Evolutionary conservation across 1,140 invertebrate genomes (phyloP).

Genomic region (Homalodisca vitripennis): DNA sequence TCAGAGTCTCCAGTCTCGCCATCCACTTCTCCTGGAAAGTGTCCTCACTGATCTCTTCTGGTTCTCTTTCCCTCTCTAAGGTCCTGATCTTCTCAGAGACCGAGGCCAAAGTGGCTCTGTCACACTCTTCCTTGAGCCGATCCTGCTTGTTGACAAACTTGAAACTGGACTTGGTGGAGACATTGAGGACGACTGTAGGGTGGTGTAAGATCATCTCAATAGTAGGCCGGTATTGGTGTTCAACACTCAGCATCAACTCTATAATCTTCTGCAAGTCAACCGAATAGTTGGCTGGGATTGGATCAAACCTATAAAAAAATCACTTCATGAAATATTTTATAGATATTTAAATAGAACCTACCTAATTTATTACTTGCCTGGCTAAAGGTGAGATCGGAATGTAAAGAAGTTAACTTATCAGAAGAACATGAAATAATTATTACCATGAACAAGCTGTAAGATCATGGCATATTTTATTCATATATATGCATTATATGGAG

Average conservation of each 20-base stretch:
- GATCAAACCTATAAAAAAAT: conserved; percentile 47
- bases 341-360: too few relatives aligned
- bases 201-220: conserved; percentile 58
- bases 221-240: conserved; percentile 54
- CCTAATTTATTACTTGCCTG: too few relatives aligned
- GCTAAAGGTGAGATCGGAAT: too few relatives aligned
- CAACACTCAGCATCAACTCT: conserved; percentile 54
- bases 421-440: too few relatives aligned
- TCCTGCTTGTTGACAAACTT: conserved; percentile 36
- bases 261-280: conserved; percentile 57
- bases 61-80: conserved; percentile 34
- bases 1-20: conserved; percentile 46
- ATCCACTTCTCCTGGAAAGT: conserved; percentile 52
- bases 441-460: too few relatives aligned
- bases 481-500: too few relatives aligned
- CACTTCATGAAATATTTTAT: too few relatives aligned
- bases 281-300: conserved; percentile 55
- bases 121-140: conserved; percentile 35
- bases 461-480: too few relatives aligned
- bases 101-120: conserved; percentile 15
- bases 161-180: conserved; percentile 41
- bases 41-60: conserved; percentile 49
- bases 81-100: conserved; percentile 26
- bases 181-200: conserved; percentile 48
- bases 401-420: too few relatives aligned